Evolutionary conservation across 2,888 invertebrate genomes (phyloP), one percentile per base, ranked within the genome.

Genomic region (Stenoptilia bipunctidactyla): DNA sequence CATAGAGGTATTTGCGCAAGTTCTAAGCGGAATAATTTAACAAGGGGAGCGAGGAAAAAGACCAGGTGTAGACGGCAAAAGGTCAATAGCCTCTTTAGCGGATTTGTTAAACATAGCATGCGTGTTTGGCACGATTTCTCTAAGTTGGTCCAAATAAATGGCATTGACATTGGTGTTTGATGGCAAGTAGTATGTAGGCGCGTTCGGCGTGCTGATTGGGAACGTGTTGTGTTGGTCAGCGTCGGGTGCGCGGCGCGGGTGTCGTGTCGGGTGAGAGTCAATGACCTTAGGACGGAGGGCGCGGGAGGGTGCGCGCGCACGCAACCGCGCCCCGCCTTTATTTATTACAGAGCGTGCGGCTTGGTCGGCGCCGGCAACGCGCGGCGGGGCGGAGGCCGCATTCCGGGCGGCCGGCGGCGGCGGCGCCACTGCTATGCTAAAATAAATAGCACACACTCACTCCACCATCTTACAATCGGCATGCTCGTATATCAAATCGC

Each of bases 311-410:
- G 80, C 79, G 80, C 79, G 72, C 80, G 79, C 80, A 79, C 75
- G 73, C 74, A 76, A 70, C 75, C 73, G 76, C 75, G 79, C 82
- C 79, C 82, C 79, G 79, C 80, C 79, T 82, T 82, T 82, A 80
- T 80, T 82, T 80, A 80, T 80, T 82, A 82, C 80, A 75, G 71
- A 77, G 76, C 79, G 77, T 70, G 77, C 75, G 71, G 70, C 61
- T 66, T 67, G 72, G 64, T 58, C 66, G 62, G 61, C 68, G 67
- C 64, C 61, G 38, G 43, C 42, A 39, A 44, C 44, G 61, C 49
- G 48, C 51, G 52, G 59, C 58, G 73, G 75, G 72, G 75, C 69
- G 69, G 73, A 76, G 75, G 74, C 75, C 74, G 71, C 70, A 70
- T 72, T 70, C 75, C 76, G 69, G 61, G 61, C 66, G 58, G 63